Evolutionary conservation across 1,140 invertebrate species (phyloP).

Genomic region (Zaprionus capensis): DNA sequence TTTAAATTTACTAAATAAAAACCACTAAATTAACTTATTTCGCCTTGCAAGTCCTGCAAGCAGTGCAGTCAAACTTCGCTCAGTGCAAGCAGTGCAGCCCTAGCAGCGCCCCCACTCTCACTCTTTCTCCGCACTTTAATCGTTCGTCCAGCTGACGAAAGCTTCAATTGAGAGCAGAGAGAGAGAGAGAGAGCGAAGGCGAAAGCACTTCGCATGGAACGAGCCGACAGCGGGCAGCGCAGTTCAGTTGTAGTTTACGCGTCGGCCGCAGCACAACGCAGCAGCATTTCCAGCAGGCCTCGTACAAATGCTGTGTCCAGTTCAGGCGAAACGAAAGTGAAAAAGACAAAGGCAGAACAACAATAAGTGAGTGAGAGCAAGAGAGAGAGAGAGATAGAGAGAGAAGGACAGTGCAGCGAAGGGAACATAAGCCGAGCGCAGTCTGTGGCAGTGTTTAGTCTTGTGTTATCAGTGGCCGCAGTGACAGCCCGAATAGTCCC

Average conservation of each 20-base stretch:
- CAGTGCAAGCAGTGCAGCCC: slow-evolving; percentile 21
- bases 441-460: slow-evolving; percentile 46
- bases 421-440: slow-evolving; percentile 16
- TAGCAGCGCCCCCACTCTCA: background rate
- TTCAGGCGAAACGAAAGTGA: slow-evolving; percentile 21
- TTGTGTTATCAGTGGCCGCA: slow-evolving; percentile 50
- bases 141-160: slow-evolving; percentile 18
- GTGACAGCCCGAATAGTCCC: slow-evolving; percentile 26
- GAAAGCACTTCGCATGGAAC: slow-evolving; percentile 2
- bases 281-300: slow-evolving; percentile 23
- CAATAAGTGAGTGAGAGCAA: slow-evolving; percentile 7
- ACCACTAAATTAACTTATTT: no score
- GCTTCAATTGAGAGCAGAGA: background rate
- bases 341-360: slow-evolving; percentile 20
- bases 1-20: no score
- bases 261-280: slow-evolving; percentile 77
- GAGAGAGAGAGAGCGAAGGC: background rate
- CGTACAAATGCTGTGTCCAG: slow-evolving; percentile 31
- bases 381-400: slow-evolving; percentile 5
- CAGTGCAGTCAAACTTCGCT: background rate
- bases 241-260: slow-evolving; percentile 79
- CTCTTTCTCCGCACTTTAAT: background rate
- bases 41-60: background rate
- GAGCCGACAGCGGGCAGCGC: slow-evolving; percentile 4
- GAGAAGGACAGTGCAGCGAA: slow-evolving; percentile 20